A percentile compares a stretch with the other conserved stretches of the same genome.
Conservation (phyloP, 1,140 invertebrate genomes). For the Pristionchus pacificus region DNA sequence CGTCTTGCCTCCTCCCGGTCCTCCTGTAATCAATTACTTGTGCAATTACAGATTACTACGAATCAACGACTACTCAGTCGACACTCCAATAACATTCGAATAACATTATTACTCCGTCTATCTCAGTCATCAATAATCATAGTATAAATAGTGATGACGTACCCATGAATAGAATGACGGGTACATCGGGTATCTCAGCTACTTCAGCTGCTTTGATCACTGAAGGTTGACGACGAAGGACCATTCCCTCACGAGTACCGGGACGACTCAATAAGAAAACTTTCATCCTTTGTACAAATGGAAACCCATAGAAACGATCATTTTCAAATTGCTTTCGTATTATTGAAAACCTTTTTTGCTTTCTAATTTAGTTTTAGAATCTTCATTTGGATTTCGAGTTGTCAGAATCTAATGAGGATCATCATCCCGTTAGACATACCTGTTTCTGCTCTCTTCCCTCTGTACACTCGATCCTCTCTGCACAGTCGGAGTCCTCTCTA, state of each 20-base stretch:
- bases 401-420: too few species aligned
- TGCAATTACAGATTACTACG: constrained; percentile 24
- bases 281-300: background rate
- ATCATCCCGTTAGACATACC: too few species aligned
- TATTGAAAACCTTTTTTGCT: background rate
- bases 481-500: too few species aligned
- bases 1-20: constrained; percentile 55
- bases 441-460: too few species aligned
- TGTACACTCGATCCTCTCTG: too few species aligned
- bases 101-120: too few species aligned
- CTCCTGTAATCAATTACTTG: constrained; percentile 34
- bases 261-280: constrained; percentile 3
- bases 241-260: background rate
- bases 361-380: too few species aligned
- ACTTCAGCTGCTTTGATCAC: constrained; percentile 50
- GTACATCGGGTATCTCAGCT: constrained; percentile 53
- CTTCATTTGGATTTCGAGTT: too few species aligned
- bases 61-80: too few species aligned
- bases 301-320: background rate
- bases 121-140: too few species aligned
- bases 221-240: constrained; percentile 34
- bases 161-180: constrained; percentile 56
- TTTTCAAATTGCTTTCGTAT: background rate
- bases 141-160: background rate
- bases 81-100: too few species aligned